Evolutionary conservation across 1,140 invertebrate genomes (phyloP), one percentile per base, ranked within the genome.

Genomic region (Musca domestica): DNA sequence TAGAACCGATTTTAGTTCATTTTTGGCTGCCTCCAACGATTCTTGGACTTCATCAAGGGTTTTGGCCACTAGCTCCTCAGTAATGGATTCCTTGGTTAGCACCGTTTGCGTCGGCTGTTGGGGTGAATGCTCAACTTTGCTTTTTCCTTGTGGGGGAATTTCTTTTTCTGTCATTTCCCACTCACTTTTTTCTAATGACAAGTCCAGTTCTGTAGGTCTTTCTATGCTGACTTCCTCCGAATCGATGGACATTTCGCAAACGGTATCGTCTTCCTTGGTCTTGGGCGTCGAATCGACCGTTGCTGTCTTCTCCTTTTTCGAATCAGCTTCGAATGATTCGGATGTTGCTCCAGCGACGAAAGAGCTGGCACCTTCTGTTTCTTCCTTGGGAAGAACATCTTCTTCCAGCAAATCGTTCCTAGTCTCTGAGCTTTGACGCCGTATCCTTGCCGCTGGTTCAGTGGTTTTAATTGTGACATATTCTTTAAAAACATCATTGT

Each of bases 1-100:
- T 47, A 69, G 56, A 17, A 69, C 25, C 17, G 66, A 87, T 67
- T 89, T 88, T 19, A 89, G 83, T 80, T 89, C 87, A 58, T 85
- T 87, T 71, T 87, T 87, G 0, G 86, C 87, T 12, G 86, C 85
- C 75, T 89, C 88, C 46, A 88, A 76, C 12, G 88, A 89, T 74
- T 90, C 87, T 68, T 90, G 88, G 14, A 90, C 86, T 83, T 91
- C 88, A 67, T 88, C 86, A 25, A 90, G 86, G 69, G 89, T 87
- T 81, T 89, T 84, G 67, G 86, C 84, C 5, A 86, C 84, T 64
- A 80, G 64, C 4, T 79, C 49, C 67, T 81, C 77, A 46, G 78
- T 79, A 14, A 86, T 83, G 70, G 86, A 83, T 73, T 85, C 61
- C 54, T 64, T 54, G 0, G 67, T 58, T 34, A 64, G 51, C 3